phyloP scores from a whole-genome alignment of 2,113 vertebrate genomes.

The Phyllopteryx taeniolatus region DNA sequence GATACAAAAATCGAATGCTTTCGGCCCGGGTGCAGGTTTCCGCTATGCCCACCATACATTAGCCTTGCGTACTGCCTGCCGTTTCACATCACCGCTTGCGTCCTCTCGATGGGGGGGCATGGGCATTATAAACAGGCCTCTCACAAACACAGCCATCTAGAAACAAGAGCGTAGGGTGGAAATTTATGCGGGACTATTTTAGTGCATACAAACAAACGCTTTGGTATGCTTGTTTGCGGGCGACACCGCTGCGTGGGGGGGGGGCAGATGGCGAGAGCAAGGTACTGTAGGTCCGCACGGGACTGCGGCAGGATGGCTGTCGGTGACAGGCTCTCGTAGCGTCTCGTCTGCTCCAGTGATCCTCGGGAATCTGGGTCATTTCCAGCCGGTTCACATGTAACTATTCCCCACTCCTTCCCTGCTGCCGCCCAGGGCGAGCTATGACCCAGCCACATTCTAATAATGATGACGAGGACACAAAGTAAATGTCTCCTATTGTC shows the following conservation, averaged over 20 bases:
- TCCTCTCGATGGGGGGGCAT: not conserved
- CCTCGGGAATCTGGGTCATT: conserved; percentile 76
- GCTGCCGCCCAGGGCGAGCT: conserved; percentile 58
- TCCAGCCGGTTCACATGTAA: conserved; percentile 69
- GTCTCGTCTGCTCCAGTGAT: conserved; percentile 72
- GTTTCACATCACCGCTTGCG: conserved; percentile 24
- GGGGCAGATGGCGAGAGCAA: conserved; percentile 26
- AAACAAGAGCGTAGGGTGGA: not conserved
- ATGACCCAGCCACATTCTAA: conserved; percentile 65
- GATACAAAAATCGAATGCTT: conserved; percentile 23
- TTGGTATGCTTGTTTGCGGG: not conserved
- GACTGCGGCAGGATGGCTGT: conserved; percentile 55
- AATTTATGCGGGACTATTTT: conserved; percentile 10
- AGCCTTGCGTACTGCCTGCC: conserved; percentile 17
- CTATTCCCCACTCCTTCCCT: conserved; percentile 57
- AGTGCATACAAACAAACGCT: not conserved
- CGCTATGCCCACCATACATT: conserved; percentile 18
- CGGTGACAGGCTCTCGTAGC: conserved; percentile 62
- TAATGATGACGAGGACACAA: conserved; percentile 58
- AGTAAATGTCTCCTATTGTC: conserved; percentile 40
- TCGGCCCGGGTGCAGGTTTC: conserved; percentile 11
- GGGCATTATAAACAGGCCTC: too few species aligned
- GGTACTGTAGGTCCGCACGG: conserved; percentile 39
- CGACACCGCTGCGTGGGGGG: conserved; percentile 5
- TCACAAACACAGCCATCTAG: not conserved